These are phyloP conservation scores for Cephus pulcher DNA, from an alignment of 2,888 invertebrate species.

Conservation along the genomic window DNA sequence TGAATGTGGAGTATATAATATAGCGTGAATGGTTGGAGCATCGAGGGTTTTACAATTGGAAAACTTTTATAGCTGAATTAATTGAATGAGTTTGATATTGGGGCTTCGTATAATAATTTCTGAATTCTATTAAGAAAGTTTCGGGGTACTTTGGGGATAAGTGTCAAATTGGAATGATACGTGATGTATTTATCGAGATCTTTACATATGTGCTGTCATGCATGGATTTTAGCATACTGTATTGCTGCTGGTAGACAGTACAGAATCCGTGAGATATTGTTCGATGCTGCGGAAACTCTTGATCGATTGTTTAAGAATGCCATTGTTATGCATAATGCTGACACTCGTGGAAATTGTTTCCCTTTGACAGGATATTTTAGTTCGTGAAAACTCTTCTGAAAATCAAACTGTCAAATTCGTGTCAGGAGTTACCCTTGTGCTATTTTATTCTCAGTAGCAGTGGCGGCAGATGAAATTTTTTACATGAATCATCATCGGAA, in stretches of 20 bases:
- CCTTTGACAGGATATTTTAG: background rate
- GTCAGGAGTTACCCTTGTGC: background rate
- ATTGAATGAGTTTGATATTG: no score
- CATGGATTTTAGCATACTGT: background rate
- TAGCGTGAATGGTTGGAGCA: no score
- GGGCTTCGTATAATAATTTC: no score
- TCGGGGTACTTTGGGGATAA: no score
- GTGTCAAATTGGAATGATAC: no score
- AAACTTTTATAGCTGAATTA: no score
- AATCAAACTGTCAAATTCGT: background rate
- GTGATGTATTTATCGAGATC: no score
- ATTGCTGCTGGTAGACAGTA: background rate
- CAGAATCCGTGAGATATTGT: background rate
- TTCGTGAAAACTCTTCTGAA: background rate
- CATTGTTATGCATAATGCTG: background rate
- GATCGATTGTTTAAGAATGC: background rate
- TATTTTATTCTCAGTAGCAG: background rate
- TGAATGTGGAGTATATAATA: background rate
- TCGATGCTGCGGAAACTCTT: background rate
- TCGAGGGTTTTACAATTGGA: no score
- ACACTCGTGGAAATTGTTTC: background rate
- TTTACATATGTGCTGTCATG: no score
- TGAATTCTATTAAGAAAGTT: no score
- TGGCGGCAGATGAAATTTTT: background rate
- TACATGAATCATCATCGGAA: background rate